A percentile compares a stretch with the other conserved stretches of the same genome.
These are phyloP conservation scores for Leptobrachium leishanense DNA, from an alignment of 2,113 vertebrate genomes.

Conservation along the genomic window DNA sequence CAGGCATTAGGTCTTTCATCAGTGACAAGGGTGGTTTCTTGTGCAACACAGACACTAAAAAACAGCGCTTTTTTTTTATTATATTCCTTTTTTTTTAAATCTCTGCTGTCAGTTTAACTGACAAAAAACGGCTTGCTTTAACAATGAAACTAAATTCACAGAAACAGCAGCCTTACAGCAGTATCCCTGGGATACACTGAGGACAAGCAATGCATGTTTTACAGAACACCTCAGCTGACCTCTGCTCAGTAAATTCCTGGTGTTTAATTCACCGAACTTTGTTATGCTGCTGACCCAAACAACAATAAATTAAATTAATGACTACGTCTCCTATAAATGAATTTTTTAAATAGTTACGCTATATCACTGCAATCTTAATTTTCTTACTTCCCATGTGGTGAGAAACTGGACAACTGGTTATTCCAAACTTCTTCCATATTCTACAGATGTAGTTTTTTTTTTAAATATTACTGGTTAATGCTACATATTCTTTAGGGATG, in stretches of 20 bases:
- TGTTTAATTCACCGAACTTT: not conserved
- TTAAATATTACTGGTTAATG: not conserved
- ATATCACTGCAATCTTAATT: not conserved
- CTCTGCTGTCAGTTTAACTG: constrained; percentile 66
- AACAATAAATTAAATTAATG: not conserved
- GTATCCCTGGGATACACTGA: not conserved
- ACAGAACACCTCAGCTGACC: constrained; percentile 12
- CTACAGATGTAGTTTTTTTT: not conserved
- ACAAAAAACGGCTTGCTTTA: constrained; percentile 61
- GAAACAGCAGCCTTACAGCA: constrained; percentile 17
- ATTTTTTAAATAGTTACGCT: no score
- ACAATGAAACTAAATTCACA: constrained; percentile 51
- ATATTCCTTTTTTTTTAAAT: constrained; percentile 43
- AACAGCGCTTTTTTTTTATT: constrained; percentile 54
- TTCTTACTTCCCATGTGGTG: not conserved
- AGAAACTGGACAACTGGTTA: no score
- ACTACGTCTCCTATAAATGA: no score
- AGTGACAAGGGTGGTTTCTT: constrained; percentile 59
- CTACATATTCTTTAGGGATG: no score
- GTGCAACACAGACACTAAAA: constrained; percentile 61
- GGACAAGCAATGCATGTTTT: not conserved
- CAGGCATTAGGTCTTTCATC: constrained; percentile 65
- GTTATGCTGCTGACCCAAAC: not conserved
- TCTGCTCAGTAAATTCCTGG: not conserved
- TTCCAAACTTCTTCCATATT: not conserved